Percentiles rank a stretch among this genome's conserved stretches.
phyloP scores from a whole-genome alignment of 2,888 invertebrate species.

The Alsophila aescularia region DNA sequence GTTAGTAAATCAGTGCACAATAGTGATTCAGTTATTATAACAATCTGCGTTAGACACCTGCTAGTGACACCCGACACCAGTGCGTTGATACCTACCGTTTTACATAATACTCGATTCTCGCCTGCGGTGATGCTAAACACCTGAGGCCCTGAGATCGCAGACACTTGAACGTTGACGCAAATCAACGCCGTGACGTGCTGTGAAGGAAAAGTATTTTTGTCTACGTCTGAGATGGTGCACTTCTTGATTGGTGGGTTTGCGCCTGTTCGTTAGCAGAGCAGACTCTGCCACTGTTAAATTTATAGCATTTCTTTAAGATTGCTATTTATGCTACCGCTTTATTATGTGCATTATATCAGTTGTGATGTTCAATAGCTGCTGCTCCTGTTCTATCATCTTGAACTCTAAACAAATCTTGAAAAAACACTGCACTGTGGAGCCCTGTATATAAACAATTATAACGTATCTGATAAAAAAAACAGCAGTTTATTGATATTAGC shows the following conservation, averaged over 20 bases:
- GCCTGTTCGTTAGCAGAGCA: not conserved
- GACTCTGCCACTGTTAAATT: too few species aligned
- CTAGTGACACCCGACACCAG: conserved; percentile 62
- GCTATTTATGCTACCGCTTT: not conserved
- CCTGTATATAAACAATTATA: not conserved
- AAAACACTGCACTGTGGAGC: not conserved
- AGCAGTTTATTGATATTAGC: conserved; percentile 1
- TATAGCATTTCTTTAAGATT: not conserved
- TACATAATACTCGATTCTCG: conserved; percentile 61
- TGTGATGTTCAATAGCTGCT: not conserved
- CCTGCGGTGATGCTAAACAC: conserved; percentile 51
- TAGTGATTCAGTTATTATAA: conserved; percentile 61
- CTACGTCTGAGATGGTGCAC: conserved; percentile 9
- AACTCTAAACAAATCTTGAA: not conserved
- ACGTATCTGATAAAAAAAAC: conserved; percentile 1
- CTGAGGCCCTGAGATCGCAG: conserved; percentile 43
- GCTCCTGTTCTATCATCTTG: not conserved
- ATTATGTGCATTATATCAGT: not conserved
- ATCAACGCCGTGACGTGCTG: conserved; percentile 25
- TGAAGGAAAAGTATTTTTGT: conserved; percentile 22
- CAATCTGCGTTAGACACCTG: conserved; percentile 65
- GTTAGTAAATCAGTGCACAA: conserved; percentile 48
- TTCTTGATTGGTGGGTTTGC: not conserved
- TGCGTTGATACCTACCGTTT: conserved; percentile 54
- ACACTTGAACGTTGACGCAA: conserved; percentile 37